phyloP scores from a whole-genome alignment of 2,888 invertebrate genomes.

The Schizotus pectinicornis region DNA sequence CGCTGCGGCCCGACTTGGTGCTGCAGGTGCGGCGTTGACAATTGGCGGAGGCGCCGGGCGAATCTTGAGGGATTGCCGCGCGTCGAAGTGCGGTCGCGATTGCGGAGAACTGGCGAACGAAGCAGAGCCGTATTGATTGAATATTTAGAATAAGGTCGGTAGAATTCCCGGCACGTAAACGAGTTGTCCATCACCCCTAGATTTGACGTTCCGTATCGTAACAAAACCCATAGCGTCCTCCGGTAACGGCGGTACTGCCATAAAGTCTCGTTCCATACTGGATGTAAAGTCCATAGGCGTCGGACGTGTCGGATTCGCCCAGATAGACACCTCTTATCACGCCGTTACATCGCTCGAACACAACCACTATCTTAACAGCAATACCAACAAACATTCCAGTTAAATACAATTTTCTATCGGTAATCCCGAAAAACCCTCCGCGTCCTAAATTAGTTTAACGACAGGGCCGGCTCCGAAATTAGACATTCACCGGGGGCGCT shows the following conservation, averaged over 20 bases:
- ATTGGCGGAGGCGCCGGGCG: too few relatives aligned
- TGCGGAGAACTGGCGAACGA: too few relatives aligned
- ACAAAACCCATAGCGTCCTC: slow-evolving; percentile 50
- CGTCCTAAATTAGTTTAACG: too few relatives aligned
- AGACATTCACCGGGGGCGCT: too few relatives aligned
- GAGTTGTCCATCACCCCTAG: slow-evolving; percentile 52
- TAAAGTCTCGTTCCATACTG: slow-evolving; percentile 57
- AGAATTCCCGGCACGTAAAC: slow-evolving; percentile 48
- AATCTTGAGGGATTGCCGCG: too few relatives aligned
- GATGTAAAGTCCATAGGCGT: slow-evolving; percentile 57
- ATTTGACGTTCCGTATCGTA: slow-evolving; percentile 54
- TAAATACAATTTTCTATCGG: too few relatives aligned
- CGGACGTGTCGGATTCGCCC: slow-evolving; percentile 49
- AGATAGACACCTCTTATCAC: slow-evolving; percentile 33
- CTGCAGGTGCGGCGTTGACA: too few relatives aligned
- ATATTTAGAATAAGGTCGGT: slow-evolving; percentile 36
- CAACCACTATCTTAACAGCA: slow-evolving; percentile 23
- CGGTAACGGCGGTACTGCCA: slow-evolving; percentile 53
- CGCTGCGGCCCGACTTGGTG: too few relatives aligned
- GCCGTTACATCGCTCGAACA: slow-evolving; percentile 27
- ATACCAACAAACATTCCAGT: too few relatives aligned
- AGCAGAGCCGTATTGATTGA: slow-evolving; percentile 30
- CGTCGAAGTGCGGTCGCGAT: too few relatives aligned
- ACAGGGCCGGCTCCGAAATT: too few relatives aligned
- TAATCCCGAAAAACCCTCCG: too few relatives aligned